Conservation (phyloP, 2,797 vertebrate genomes). For the Erithacus rubecula region DNA sequence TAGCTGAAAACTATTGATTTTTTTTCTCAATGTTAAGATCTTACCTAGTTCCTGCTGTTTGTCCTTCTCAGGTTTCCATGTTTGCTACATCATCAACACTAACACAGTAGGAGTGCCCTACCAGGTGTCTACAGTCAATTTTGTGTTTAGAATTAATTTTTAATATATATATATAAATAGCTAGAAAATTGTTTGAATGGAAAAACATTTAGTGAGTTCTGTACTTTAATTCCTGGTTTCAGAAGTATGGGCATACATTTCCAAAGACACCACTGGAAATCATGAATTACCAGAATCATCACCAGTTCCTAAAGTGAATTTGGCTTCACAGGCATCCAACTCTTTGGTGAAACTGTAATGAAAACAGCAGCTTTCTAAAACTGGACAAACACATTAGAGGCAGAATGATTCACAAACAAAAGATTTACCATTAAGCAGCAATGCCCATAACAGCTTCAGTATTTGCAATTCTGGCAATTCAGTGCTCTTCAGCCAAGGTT, state of each 20-base stretch:
- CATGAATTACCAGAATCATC: background rate
- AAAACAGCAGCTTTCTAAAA: background rate
- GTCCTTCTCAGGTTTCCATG: background rate
- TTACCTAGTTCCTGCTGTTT: background rate
- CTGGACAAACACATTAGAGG: background rate
- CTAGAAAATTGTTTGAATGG: background rate
- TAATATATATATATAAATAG: background rate
- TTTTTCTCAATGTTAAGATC: background rate
- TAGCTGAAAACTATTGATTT: background rate
- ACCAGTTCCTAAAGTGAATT: background rate
- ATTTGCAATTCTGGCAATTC: background rate
- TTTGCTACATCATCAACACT: background rate
- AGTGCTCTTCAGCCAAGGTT: background rate
- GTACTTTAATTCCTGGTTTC: background rate
- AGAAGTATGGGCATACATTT: background rate
- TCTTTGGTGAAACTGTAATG: background rate
- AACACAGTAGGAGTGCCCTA: background rate
- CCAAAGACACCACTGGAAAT: background rate
- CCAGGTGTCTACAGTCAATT: rapidly evolving
- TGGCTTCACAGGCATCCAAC: background rate
- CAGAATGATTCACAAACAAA: background rate
- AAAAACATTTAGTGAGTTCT: background rate
- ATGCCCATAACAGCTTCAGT: background rate
- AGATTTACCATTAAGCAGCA: background rate
- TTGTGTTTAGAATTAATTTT: background rate